Percentiles rank a stretch among this genome's conserved stretches.
Evolutionary conservation across 1,140 invertebrate species (phyloP).

Genomic region (Drosophila kohkoa): DNA sequence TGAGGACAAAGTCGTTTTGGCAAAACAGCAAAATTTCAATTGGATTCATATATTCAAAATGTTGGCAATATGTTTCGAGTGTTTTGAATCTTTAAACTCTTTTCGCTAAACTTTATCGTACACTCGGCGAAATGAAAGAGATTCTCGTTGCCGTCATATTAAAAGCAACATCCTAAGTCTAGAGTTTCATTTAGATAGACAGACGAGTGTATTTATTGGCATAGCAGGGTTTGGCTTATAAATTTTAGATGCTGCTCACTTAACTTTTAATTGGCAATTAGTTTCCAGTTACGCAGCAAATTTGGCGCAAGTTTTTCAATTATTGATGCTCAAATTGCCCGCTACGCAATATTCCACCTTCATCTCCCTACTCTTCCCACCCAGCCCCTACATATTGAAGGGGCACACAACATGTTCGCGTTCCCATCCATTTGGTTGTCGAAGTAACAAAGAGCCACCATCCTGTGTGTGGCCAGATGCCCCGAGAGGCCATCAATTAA

Average conservation of each 20-base stretch:
- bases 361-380: neutral
- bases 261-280: constrained; percentile 59
- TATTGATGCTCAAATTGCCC: constrained; percentile 48
- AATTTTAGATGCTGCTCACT: constrained; percentile 52
- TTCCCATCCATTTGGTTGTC: constrained; percentile 30
- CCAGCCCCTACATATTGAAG: neutral
- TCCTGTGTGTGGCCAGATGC: neutral
- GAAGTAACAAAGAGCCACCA: neutral
- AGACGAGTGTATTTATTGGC: constrained; percentile 1
- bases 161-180: neutral
- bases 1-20: constrained; percentile 23
- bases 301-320: constrained; percentile 55
- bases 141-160: neutral
- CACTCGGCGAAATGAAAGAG: neutral
- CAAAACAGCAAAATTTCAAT: constrained; percentile 22
- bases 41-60: constrained; percentile 31
- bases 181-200: neutral
- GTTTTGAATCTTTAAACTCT: neutral
- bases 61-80: constrained; percentile 28
- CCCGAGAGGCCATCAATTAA: constrained; percentile 35
- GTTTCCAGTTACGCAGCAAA: constrained; percentile 54
- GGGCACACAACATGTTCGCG: constrained; percentile 26
- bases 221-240: constrained; percentile 32
- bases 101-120: neutral
- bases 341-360: neutral